A percentile compares a stretch with the other conserved stretches of the same genome.
Evolutionary conservation across 92 coral and sea anemone genomes (phyloP).

Genomic region (Palythoa grandiflora): DNA sequence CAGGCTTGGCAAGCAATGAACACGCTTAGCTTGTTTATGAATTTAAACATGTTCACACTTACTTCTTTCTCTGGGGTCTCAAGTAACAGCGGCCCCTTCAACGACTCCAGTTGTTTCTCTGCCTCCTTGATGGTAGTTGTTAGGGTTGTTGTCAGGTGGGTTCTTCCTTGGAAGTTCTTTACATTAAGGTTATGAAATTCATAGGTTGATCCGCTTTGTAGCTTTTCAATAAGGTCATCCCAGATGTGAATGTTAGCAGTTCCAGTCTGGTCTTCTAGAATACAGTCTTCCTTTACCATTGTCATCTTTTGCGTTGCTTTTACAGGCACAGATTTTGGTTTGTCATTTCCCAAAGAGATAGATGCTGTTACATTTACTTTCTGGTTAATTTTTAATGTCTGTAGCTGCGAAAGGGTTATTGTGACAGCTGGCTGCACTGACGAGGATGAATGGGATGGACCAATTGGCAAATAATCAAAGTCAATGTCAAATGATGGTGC

Average conservation of each 20-base stretch:
- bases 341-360: constrained; percentile 64
- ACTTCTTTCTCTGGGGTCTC: constrained; percentile 58
- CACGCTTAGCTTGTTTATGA: constrained; percentile 64
- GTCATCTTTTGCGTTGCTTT: constrained; percentile 58
- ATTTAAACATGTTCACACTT: constrained; percentile 46
- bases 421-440: constrained; percentile 54
- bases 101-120: constrained; percentile 43
- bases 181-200: constrained; percentile 63
- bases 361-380: constrained; percentile 72
- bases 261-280: constrained; percentile 66
- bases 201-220: constrained; percentile 63
- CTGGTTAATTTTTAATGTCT: constrained; percentile 62
- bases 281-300: constrained; percentile 73
- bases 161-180: constrained; percentile 70
- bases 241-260: constrained; percentile 68
- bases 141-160: constrained; percentile 60
- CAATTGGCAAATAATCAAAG: constrained; percentile 45
- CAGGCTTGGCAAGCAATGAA: constrained; percentile 68
- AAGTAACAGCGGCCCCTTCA: constrained; percentile 59
- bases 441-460: constrained; percentile 40
- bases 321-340: constrained; percentile 65
- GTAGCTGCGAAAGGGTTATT: constrained; percentile 63
- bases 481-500: constrained; percentile 58
- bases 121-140: constrained; percentile 59
- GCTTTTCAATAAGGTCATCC: constrained; percentile 56